Base-by-base conservation (phyloP, 2,113 vertebrate genomes). In the Brevimyrus niger region DNA sequence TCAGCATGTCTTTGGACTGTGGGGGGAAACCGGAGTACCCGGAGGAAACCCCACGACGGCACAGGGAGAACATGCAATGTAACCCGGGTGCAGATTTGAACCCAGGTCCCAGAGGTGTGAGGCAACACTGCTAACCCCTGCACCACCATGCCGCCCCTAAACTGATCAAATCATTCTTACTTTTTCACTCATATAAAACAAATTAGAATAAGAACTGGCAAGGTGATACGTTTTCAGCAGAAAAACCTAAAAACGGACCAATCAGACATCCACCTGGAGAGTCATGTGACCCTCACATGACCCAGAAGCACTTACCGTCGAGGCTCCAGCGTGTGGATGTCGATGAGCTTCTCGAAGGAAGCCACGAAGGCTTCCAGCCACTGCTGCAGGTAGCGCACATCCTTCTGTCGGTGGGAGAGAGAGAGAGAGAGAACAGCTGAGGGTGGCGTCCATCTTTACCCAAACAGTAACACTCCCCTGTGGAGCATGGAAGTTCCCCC, bases 361-460 rank as follows among this genome's bases (percentile, higher is more conserved):
- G 92, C 92, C 92, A 99, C 98, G 0, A 99, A 99, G 0, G 95
- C 95, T 92, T 99, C 97, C 91, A 99, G 94, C 98, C 97, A 99
- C 93, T 98, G 97, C 93, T 98, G 97, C 94, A 99, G 95, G 94
- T 97, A 98, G 21, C 90, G 92, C 92, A 96, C 96, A 94, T 99
- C 97, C 95, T 98, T 99, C 98, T 99, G 96, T 85, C 93, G 90
- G 61, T 53, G 53, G 38, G 13, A 80, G 88, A 86, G 35, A 23
- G 0, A 90, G 76, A 69, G 61, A 38, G 13, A 73, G 88, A 86
- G 31, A n/a, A 0, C 88, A 23, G 87, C 8, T 80, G 35, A 80
- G 73, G 73, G 35, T 7, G 17, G 73, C 2, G 0, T 15, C 35
- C 35, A 80, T 80, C 73, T 38, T 80, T 42, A 38, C 73, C 35